Percentiles rank a stretch among this genome's conserved stretches.
Conservation (phyloP, 2,113 vertebrate species). For the Myiozetetes cayanensis region DNA sequence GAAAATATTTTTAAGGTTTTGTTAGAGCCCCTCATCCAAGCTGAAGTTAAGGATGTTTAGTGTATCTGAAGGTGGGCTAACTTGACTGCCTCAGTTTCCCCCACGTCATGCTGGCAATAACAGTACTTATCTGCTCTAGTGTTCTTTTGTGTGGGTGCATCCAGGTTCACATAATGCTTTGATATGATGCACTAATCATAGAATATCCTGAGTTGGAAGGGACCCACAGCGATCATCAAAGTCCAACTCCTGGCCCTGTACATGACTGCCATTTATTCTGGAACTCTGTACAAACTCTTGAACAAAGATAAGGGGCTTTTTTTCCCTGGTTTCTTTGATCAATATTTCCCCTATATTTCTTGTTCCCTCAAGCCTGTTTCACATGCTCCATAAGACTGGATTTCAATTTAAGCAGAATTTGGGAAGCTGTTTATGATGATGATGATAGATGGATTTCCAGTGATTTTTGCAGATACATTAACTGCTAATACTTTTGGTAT, state of each 20-base stretch:
- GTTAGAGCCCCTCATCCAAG: background rate
- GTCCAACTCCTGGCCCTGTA: background rate
- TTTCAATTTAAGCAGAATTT: background rate
- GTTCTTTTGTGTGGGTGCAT: too few species aligned
- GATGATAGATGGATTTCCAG: background rate
- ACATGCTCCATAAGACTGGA: background rate
- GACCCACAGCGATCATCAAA: background rate
- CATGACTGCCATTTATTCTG: background rate
- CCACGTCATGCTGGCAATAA: background rate
- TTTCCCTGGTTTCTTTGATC: background rate
- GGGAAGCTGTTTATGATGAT: background rate
- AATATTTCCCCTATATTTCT: background rate
- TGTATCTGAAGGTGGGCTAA: background rate
- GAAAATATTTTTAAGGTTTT: background rate
- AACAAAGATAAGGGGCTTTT: background rate
- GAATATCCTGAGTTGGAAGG: background rate
- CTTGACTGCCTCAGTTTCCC: background rate
- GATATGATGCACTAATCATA: background rate
- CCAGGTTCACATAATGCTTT: background rate
- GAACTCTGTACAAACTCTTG: background rate
- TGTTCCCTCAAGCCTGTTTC: background rate
- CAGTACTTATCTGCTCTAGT: fast-evolving
- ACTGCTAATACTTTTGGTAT: background rate
- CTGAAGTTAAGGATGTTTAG: background rate
- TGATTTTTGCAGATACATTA: background rate